Evolutionary conservation across 2,888 invertebrate genomes (phyloP).

Genomic region (Gisinianus flammeolus): DNA sequence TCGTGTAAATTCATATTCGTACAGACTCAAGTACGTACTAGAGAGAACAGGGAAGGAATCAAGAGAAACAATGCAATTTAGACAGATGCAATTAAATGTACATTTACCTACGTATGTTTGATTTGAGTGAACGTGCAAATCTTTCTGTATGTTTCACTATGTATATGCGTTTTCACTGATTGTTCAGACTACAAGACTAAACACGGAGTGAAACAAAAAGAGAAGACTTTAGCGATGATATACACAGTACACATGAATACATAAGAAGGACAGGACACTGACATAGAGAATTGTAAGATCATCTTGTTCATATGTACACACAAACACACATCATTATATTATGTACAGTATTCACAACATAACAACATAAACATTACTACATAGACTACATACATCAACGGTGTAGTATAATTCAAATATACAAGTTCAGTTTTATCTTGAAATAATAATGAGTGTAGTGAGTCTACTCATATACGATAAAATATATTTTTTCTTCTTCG

Average conservation of each 20-base stretch:
- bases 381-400: no score
- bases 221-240: not conserved
- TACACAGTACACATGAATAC: not conserved
- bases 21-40: not conserved
- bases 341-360: not conserved
- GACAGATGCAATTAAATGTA: constrained; percentile 39
- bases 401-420: no score
- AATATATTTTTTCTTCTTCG: no score
- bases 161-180: no score
- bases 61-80: constrained; percentile 28
- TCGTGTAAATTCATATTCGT: constrained; percentile 10
- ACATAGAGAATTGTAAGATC: not conserved
- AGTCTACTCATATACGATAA: not conserved
- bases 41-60: not conserved
- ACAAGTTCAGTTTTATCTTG: not conserved
- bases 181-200: not conserved
- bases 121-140: not conserved
- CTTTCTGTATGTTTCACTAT: not conserved
- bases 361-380: no score
- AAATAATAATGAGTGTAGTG: constrained; percentile 7
- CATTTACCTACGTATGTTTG: constrained; percentile 25
- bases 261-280: not conserved
- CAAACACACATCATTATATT: not conserved
- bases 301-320: not conserved
- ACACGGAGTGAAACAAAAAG: not conserved